A percentile compares a stretch with the other conserved stretches of the same genome.
These are phyloP conservation scores for Etheostoma cragini DNA, from an alignment of 2,113 vertebrate species.

Conservation along the genomic window DNA sequence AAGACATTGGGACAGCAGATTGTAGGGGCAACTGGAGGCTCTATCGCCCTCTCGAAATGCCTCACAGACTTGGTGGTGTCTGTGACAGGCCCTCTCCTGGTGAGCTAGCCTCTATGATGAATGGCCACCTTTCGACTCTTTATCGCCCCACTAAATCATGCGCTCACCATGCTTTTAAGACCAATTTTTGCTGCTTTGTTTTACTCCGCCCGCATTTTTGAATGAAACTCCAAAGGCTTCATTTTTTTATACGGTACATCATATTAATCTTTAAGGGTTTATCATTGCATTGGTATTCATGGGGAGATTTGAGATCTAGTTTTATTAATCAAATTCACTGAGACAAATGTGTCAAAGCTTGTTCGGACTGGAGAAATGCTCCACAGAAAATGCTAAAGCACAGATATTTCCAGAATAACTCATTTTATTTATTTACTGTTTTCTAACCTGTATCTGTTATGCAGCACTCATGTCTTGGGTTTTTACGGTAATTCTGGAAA, in stretches of 20 bases:
- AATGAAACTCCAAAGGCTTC: conserved; percentile 75
- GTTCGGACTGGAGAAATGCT: conserved; percentile 37
- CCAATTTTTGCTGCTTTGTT: conserved; percentile 85
- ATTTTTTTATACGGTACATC: conserved; percentile 45
- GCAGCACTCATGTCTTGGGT: conserved; percentile 32
- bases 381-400: conserved; percentile 27
- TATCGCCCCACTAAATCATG: conserved; percentile 87
- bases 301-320: conserved; percentile 45
- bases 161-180: conserved; percentile 85
- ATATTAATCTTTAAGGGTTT: conserved; percentile 45
- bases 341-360: conserved; percentile 47
- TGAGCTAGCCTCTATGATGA: conserved; percentile 83
- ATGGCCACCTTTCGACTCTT: conserved; percentile 84
- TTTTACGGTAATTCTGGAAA: conserved; percentile 56
- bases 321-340: conserved; percentile 45
- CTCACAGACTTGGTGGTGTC: conserved; percentile 78
- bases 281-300: conserved; percentile 53
- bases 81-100: conserved; percentile 83
- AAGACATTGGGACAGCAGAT: conserved; percentile 72
- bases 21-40: conserved; percentile 65
- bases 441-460: conserved; percentile 32
- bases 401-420: conserved; percentile 42
- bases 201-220: conserved; percentile 67
- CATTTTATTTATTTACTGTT: conserved; percentile 39
- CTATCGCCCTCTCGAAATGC: conserved; percentile 52